Evolutionary conservation across 2,888 invertebrate genomes (phyloP).

Genomic region (Dasysyrphus albostriatus): DNA sequence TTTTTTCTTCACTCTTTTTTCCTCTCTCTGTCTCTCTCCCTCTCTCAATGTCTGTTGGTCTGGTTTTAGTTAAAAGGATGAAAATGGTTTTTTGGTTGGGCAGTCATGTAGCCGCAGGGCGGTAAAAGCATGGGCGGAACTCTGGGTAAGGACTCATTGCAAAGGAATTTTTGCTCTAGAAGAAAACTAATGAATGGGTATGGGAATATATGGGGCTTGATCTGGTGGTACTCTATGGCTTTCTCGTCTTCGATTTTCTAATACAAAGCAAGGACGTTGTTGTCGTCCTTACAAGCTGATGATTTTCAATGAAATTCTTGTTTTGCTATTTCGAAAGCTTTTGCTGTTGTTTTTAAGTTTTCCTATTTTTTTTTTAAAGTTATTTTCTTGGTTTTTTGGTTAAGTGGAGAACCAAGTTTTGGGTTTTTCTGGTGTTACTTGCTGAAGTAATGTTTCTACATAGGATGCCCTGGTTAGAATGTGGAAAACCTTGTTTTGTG

Average conservation of each 20-base stretch:
- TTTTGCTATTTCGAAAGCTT: conserved; percentile 11
- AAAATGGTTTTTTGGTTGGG: conserved; percentile 66
- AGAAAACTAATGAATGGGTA: conserved; percentile 47
- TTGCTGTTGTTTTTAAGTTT: conserved; percentile 25
- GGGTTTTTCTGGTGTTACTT: conserved; percentile 42
- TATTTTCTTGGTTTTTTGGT: conserved; percentile 37
- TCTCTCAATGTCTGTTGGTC: conserved; percentile 3
- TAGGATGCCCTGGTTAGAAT: conserved; percentile 18
- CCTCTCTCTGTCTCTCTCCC: conserved; percentile 2
- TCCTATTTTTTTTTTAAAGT: conserved; percentile 9
- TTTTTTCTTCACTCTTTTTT: conserved; percentile 29
- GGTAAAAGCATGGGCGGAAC: conserved; percentile 52
- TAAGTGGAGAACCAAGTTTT: conserved; percentile 50
- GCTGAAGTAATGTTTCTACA: conserved; percentile 39
- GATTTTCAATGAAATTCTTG: conserved; percentile 52
- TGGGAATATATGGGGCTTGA: conserved; percentile 15
- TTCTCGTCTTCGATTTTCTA: conserved; percentile 51
- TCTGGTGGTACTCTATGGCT: conserved; percentile 25
- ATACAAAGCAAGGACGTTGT: conserved; percentile 27
- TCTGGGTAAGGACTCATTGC: conserved; percentile 36
- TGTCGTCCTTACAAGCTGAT: conserved; percentile 28
- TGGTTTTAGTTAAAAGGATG: conserved; percentile 57
- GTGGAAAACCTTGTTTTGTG: conserved; percentile 20
- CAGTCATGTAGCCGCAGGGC: conserved; percentile 52
- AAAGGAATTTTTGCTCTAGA: conserved; percentile 14